Conservation (phyloP, 2,113 vertebrate species). For the Sturnus vulgaris region DNA sequence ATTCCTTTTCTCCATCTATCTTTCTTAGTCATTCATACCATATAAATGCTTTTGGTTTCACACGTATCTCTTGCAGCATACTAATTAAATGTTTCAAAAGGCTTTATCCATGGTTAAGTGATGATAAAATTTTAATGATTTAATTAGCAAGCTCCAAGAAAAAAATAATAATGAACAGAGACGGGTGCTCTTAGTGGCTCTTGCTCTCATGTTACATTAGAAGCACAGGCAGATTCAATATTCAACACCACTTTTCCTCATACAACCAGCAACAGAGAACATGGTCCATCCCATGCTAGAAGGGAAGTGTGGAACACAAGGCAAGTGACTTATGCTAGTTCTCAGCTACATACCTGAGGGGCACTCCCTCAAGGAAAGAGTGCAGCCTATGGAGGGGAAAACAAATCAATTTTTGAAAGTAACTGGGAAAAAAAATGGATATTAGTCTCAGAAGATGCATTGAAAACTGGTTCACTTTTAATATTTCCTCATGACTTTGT, state of each 20-base stretch:
- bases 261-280: background rate
- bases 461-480: background rate
- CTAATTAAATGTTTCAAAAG: conserved; percentile 75
- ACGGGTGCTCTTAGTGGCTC: background rate
- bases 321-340: background rate
- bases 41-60: conserved; percentile 46
- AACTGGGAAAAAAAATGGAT: background rate
- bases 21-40: background rate
- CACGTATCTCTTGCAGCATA: conserved; percentile 41
- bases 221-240: background rate
- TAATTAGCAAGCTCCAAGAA: conserved; percentile 71
- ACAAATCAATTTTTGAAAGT: background rate
- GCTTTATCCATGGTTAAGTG: conserved; percentile 73
- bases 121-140: conserved; percentile 82
- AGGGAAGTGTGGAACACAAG: background rate
- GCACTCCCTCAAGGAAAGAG: background rate
- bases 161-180: conserved; percentile 62
- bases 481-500: background rate
- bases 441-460: background rate
- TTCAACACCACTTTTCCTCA: background rate
- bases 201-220: background rate
- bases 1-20: background rate
- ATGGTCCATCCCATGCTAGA: background rate
- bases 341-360: background rate
- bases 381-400: background rate